These are phyloP conservation scores for Coptodon bakossiorum DNA, from an alignment of 2,113 vertebrate genomes.

Conservation along the genomic window DNA sequence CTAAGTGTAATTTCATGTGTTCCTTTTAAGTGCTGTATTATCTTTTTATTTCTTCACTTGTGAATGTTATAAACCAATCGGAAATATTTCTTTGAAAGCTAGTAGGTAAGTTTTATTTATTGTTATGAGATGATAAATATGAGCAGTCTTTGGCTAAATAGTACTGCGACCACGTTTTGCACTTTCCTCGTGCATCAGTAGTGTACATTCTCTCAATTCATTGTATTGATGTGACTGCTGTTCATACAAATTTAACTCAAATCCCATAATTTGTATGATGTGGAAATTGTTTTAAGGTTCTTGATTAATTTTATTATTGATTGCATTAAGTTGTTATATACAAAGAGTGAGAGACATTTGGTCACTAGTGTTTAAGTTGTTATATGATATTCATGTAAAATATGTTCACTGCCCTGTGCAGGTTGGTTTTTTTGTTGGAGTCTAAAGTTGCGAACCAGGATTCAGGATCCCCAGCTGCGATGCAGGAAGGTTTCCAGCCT, in stretches of 20 bases:
- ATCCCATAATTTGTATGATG: not conserved
- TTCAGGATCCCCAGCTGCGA: too few species aligned
- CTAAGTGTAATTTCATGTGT: not conserved
- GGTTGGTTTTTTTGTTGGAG: not conserved
- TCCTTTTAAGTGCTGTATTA: not conserved
- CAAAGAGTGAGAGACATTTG: fast-evolving
- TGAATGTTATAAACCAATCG: not conserved
- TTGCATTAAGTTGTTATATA: fast-evolving
- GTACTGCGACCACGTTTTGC: not conserved
- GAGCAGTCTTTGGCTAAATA: not conserved
- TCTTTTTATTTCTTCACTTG: fast-evolving
- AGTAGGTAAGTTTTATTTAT: not conserved
- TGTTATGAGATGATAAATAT: fast-evolving
- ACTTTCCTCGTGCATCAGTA: not conserved
- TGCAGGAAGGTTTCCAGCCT: too few species aligned
- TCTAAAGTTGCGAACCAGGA: not conserved
- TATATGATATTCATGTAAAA: not conserved
- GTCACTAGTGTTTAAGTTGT: not conserved
- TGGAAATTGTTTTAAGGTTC: not conserved
- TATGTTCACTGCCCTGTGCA: not conserved
- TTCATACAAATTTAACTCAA: too few species aligned
- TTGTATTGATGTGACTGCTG: not conserved
- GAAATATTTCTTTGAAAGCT: not conserved
- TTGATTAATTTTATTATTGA: not conserved
- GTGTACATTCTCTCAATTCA: fast-evolving